Conservation (phyloP, 2,797 vertebrate species). For the Tragelaphus eurycerus region DNA sequence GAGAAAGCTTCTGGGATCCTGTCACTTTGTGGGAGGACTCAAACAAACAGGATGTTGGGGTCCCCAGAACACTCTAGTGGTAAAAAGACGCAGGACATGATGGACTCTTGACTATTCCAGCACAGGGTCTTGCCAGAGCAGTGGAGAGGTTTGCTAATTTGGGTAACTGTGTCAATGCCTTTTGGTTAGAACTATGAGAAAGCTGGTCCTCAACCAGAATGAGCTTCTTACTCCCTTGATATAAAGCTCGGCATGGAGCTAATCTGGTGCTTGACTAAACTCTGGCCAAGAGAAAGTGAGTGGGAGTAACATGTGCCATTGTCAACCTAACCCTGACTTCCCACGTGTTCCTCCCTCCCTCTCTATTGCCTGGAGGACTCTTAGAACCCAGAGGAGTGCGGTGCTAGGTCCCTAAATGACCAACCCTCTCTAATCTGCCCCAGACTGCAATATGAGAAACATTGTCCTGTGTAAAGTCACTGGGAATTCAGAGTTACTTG, state of each 20-base stretch:
- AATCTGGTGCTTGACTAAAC: background rate
- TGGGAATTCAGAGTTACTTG: background rate
- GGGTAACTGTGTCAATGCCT: background rate
- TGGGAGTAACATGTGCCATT: background rate
- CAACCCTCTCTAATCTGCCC: background rate
- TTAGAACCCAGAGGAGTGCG: background rate
- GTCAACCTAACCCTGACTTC: background rate
- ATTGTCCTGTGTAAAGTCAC: background rate
- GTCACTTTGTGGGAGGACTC: no score
- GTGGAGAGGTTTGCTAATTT: background rate
- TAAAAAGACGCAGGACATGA: background rate
- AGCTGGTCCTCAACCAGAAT: background rate
- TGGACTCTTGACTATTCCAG: background rate
- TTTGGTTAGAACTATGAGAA: background rate
- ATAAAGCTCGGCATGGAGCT: background rate
- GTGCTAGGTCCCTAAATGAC: background rate
- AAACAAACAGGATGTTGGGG: background rate
- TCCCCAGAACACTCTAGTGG: background rate
- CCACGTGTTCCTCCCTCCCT: background rate
- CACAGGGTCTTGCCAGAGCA: background rate
- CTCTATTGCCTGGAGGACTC: background rate
- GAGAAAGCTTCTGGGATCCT: background rate
- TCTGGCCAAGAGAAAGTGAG: background rate
- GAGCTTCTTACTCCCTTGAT: background rate
- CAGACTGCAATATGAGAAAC: background rate